These are phyloP conservation scores for Oncorhynchus mykiss DNA, from an alignment of 2,113 vertebrate genomes.

Conservation along the genomic window DNA sequence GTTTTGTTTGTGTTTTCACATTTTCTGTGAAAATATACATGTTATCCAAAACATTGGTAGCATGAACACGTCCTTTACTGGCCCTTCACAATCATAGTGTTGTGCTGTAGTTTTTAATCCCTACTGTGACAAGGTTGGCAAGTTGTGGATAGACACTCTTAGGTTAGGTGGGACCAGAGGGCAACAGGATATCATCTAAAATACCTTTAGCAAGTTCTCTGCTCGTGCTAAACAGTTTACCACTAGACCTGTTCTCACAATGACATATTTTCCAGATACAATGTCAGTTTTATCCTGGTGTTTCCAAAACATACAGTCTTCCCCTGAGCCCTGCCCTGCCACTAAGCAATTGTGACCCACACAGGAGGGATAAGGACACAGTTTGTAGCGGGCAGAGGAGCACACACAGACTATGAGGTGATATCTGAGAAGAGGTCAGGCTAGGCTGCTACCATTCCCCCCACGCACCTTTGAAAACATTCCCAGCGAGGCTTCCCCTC, in stretches of 20 bases:
- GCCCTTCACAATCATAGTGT: not conserved
- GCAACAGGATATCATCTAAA: no score
- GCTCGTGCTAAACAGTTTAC: constrained; percentile 7
- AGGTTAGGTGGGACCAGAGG: no score
- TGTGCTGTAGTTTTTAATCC: constrained; percentile 7
- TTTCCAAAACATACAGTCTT: not conserved
- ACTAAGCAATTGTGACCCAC: constrained; percentile 22
- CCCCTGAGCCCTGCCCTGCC: not conserved
- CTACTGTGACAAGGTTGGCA: no score
- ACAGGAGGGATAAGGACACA: not conserved
- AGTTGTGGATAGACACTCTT: no score
- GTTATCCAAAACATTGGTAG: no score
- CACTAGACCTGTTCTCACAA: not conserved
- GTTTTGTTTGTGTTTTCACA: not conserved
- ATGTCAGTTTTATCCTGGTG: not conserved
- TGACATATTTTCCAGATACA: constrained; percentile 20
- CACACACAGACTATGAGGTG: constrained; percentile 30
- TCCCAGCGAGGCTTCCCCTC: constrained; percentile 23
- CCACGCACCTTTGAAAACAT: constrained; percentile 27
- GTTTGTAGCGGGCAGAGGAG: constrained; percentile 26
- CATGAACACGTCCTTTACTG: no score
- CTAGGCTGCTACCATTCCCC: not conserved
- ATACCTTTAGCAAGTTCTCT: no score
- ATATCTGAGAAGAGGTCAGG: constrained; percentile 36
- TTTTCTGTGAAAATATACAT: no score